Evolutionary conservation across 2,113 vertebrate species (phyloP), one percentile per base, ranked within the genome.

Genomic region (Rana temporaria): DNA sequence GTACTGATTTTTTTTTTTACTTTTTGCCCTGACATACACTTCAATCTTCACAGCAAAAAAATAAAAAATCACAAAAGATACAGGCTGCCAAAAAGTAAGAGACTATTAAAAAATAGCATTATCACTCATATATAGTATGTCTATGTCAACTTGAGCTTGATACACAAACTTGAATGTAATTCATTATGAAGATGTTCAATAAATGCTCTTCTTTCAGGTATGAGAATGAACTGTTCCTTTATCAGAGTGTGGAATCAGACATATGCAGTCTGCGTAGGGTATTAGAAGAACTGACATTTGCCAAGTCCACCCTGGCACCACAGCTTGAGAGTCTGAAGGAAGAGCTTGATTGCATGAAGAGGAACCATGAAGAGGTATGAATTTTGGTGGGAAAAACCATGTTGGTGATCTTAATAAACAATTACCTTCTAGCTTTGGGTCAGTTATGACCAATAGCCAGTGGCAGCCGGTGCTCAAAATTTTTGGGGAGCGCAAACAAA

Each of bases 221-320:
- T 1, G 95, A 98, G 88, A 94, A 94, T 0, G 97, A 99, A 86
- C 87, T 96, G 7, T 86, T 89, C n/a, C 91, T 97, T 79, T 94
- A 94, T 65, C 94, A 94, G 30, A 95, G 95, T 0, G 96, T 96
- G 81, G 98, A 98, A 32, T 88, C 95, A 0, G 97, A 99, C 60
- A 95, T 95, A 8, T 93, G 89, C 0, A 90, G 95, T 74, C 60
- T 95, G 0, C 90, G 86, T 4, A 87, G 86, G 0, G 87, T 93
- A 9, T 79, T 93, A 88, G 94, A 94, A 15, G 86, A 90, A 48
- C 81, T 94, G 87, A 90, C 84, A 24, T 86, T 94, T 86, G 84
- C 89, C 72, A 92, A 89, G 20, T 91, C 95, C 0, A 94, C 96
- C 88, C 90, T 97, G 86, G 90, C 93, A 86, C 86, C 90, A 1